phyloP scores from a whole-genome alignment of 2,888 invertebrate species.

The Diplolepis rosae region DNA sequence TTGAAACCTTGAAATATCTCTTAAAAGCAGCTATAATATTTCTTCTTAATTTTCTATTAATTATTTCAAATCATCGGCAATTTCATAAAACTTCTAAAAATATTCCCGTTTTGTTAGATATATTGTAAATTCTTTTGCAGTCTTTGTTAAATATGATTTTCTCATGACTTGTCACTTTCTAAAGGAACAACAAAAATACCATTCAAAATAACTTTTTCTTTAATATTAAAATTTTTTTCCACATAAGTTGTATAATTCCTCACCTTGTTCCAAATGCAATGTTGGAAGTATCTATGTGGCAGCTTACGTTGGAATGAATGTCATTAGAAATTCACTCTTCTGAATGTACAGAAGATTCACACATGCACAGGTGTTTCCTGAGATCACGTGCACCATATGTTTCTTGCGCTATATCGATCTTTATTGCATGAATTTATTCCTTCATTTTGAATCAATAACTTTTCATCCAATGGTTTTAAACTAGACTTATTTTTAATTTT shows the following conservation, averaged over 20 bases:
- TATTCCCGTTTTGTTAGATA: no score
- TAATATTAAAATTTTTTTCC: background rate
- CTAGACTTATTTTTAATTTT: background rate
- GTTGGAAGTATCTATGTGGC: conserved; percentile 52
- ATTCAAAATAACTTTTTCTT: no score
- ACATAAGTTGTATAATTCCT: background rate
- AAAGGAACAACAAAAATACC: no score
- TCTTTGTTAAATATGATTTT: no score
- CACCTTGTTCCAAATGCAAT: conserved; percentile 37
- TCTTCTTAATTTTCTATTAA: no score
- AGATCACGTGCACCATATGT: conserved; percentile 67
- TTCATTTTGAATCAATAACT: conserved; percentile 1
- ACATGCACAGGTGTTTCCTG: conserved; percentile 71
- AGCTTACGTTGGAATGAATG: conserved; percentile 57
- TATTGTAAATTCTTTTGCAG: no score
- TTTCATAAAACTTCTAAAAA: no score
- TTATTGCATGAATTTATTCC: conserved; percentile 21
- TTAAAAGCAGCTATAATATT: no score
- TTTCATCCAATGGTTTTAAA: conserved; percentile 33
- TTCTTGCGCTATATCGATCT: conserved; percentile 34
- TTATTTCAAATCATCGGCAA: no score
- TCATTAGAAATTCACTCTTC: conserved; percentile 53
- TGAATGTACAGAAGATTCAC: conserved; percentile 55
- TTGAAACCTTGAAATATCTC: no score
- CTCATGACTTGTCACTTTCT: no score